A percentile compares a stretch with the other conserved stretches of the same genome.
Conservation (phyloP, 2,888 invertebrate species). For the Lampropteryx suffumata region DNA sequence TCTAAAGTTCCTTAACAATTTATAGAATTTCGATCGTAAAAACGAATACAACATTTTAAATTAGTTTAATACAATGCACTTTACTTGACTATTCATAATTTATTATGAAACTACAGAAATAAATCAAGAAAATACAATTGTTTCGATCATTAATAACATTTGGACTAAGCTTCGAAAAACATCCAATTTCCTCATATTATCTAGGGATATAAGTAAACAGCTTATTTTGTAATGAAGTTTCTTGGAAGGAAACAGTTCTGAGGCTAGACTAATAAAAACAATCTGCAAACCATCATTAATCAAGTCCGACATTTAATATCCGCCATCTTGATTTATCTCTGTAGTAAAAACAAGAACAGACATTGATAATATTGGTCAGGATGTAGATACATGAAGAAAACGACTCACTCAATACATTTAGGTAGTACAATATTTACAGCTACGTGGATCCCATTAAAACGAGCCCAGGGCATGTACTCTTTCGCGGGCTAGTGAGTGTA, state of each 20-base stretch:
- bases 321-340: constrained; percentile 17
- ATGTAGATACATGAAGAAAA: constrained; percentile 41
- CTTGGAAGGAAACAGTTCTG: constrained; percentile 23
- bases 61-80: constrained; percentile 1
- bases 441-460: neutral
- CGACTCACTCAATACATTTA: constrained; percentile 29
- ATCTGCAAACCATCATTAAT: constrained; percentile 18
- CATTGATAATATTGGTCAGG: constrained; percentile 47
- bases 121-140: constrained; percentile 26
- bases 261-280: constrained; percentile 33
- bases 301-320: constrained; percentile 17
- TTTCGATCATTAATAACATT: neutral
- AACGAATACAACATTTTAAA: constrained; percentile 16
- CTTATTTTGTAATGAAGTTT: constrained; percentile 7
- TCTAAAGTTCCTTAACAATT: constrained; percentile 18
- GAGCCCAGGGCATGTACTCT: no score
- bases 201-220: neutral
- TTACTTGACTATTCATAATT: no score
- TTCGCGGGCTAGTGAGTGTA: no score
- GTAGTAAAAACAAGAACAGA: constrained; percentile 19
- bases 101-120: no score
- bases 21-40: constrained; percentile 13
- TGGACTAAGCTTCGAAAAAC: neutral
- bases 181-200: neutral
- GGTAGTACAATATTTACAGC: constrained; percentile 11